Evolutionary conservation across 1,140 invertebrate species (phyloP), one percentile per base, ranked within the genome.

Genomic region (Zaprionus capensis): DNA sequence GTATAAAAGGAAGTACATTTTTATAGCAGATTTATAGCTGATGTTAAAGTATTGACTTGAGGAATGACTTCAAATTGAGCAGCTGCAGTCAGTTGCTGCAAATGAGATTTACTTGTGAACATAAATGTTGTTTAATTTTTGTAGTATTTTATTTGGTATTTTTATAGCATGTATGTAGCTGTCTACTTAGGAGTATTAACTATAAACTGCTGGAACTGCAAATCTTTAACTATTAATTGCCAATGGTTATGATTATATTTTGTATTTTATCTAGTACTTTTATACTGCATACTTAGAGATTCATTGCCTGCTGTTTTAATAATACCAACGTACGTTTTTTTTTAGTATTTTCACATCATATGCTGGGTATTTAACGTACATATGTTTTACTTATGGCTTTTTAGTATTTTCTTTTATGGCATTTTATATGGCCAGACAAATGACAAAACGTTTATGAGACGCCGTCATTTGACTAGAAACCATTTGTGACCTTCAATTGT

Each of bases 371-470:
- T 44, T 51, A 15, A 2, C 2, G 15, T 20, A 62, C 26, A 9
- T 31, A 20, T 41, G 15, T 62, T 46, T 36, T 20, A 7, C 34
- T 56, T 56, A 28, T 65, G 22, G 20, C 24, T 56, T 66, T 67
- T 67, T 57, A 41, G 41, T 26, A 28, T 38, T 58, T 64, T 58
- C 22, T 15, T 58, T 70, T 51, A 44, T 46, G 15, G 41, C 67
- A 28, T 63, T 74, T 74, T 44, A 34, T 55, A 74, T 75, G 67
- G 79, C 46, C 65, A 71, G 71, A 57, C 68, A 79, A 86, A 76
- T 86, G 69, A 67, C 64, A 59, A 73, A 61, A 55, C 82, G 82
- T 86, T 85, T 85, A 86, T 82, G 82, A 24, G 67, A 31, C 78
- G 65, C 75, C 62, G 81, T 62, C 71, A 75, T 83, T 83, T 76